These are phyloP conservation scores for Trissolcus japonicus DNA, from an alignment of 2,888 invertebrate genomes.

Conservation along the genomic window DNA sequence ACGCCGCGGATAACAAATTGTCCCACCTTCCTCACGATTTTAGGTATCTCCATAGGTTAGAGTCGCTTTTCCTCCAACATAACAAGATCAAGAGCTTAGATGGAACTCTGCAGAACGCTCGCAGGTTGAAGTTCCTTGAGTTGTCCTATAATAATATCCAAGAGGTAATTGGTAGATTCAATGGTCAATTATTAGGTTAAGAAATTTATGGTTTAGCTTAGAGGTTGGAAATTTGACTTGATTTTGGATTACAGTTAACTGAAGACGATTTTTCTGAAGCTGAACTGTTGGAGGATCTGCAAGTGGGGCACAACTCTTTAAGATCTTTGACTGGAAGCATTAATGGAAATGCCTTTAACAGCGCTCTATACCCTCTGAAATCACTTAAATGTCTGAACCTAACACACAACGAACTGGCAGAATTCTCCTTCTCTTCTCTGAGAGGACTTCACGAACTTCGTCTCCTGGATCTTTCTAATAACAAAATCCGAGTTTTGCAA, in stretches of 20 bases:
- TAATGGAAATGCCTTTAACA: slow-evolving; percentile 77
- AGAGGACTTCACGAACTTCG: slow-evolving; percentile 84
- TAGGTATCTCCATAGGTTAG: slow-evolving; percentile 82
- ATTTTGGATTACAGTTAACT: slow-evolving; percentile 78
- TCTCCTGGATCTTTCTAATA: slow-evolving; percentile 86
- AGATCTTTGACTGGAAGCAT: slow-evolving; percentile 78
- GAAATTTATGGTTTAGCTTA: background rate
- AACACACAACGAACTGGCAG: slow-evolving; percentile 84
- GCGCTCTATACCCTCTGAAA: slow-evolving; percentile 83
- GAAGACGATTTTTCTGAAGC: slow-evolving; percentile 87
- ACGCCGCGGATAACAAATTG: slow-evolving; percentile 85
- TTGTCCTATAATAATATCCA: slow-evolving; percentile 86
- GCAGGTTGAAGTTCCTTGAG: slow-evolving; percentile 81
- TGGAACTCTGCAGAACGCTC: slow-evolving; percentile 84
- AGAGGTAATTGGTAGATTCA: slow-evolving; percentile 76
- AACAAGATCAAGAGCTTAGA: slow-evolving; percentile 85
- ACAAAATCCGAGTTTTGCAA: slow-evolving; percentile 80
- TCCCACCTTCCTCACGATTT: slow-evolving; percentile 84
- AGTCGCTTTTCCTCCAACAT: slow-evolving; percentile 84
- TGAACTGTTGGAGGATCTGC: slow-evolving; percentile 82
- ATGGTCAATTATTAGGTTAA: background rate
- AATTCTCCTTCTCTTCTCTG: slow-evolving; percentile 89
- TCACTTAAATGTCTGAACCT: slow-evolving; percentile 84
- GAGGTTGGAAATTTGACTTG: background rate
- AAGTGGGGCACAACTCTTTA: slow-evolving; percentile 85